These are phyloP conservation scores for Pachyuromys duprasi DNA, from an alignment of 2,797 vertebrate species.

Conservation along the genomic window DNA sequence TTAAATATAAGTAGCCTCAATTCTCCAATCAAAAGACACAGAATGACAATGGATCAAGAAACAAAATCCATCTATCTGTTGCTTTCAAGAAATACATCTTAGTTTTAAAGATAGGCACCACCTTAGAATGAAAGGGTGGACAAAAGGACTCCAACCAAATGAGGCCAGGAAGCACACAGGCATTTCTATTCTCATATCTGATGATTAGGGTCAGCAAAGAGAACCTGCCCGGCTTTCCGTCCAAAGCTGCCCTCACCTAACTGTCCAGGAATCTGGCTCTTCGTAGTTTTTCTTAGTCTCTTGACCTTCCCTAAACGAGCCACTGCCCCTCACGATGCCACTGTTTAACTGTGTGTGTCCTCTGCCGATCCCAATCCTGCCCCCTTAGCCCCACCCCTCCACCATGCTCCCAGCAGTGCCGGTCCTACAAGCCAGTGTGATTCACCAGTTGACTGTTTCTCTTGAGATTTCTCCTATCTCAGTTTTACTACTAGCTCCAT, in stretches of 20 bases:
- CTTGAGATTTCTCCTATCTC: background rate
- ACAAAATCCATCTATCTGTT: background rate
- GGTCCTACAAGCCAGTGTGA: background rate
- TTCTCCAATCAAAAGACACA: background rate
- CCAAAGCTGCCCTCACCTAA: background rate
- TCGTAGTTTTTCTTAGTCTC: background rate
- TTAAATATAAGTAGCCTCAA: background rate
- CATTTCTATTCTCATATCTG: background rate
- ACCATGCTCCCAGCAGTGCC: background rate
- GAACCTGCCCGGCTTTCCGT: background rate
- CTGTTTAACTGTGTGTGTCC: background rate
- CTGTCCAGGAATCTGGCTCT: background rate
- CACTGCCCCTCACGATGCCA: background rate
- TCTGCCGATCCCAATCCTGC: background rate
- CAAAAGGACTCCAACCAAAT: background rate
- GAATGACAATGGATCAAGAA: background rate
- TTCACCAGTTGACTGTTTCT: background rate
- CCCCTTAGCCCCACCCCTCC: rapidly evolving
- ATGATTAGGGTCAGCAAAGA: background rate
- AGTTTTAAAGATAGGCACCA: background rate
- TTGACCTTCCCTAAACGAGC: background rate
- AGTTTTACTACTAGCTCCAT: background rate
- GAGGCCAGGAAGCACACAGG: background rate
- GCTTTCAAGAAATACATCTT: background rate
- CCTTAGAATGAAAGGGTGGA: background rate